Percentiles rank a stretch among this genome's conserved stretches.
Conservation (phyloP, 2,113 vertebrate species). For the Rhinoderma darwinii region DNA sequence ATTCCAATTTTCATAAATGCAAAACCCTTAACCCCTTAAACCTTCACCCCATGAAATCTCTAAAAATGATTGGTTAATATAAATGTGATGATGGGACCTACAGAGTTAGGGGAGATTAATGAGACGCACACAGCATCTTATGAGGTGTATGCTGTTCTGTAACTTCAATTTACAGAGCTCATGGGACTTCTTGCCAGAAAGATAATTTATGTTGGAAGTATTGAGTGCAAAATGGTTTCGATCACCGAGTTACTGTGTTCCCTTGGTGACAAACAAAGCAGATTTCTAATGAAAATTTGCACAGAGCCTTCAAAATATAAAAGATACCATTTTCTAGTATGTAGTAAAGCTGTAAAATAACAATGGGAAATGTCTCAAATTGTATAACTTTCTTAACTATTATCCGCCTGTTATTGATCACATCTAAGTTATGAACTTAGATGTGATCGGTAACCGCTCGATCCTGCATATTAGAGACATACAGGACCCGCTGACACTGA, state of each 20-base stretch:
- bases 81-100: slow-evolving; percentile 11
- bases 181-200: slow-evolving; percentile 41
- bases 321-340: background rate
- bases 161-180: slow-evolving; percentile 34
- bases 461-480: too few relatives aligned
- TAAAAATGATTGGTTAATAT: slow-evolving; percentile 29
- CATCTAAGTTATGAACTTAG: too few relatives aligned
- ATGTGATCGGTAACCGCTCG: too few relatives aligned
- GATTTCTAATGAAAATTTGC: background rate
- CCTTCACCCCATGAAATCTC: background rate
- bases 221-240: slow-evolving; percentile 48
- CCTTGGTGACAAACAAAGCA: slow-evolving; percentile 50
- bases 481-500: too few relatives aligned
- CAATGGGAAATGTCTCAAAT: background rate
- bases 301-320: background rate
- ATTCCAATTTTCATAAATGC: background rate
- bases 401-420: too few relatives aligned
- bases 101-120: slow-evolving; percentile 37
- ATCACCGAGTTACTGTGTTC: slow-evolving; percentile 26
- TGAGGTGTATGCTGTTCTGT: slow-evolving; percentile 16
- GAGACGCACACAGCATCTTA: slow-evolving; percentile 28
- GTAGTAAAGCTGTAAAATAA: background rate
- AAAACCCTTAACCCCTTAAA: background rate
- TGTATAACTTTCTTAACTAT: background rate
- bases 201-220: slow-evolving; percentile 44